Evolutionary conservation across 2,113 vertebrate genomes (phyloP).

Genomic region (Cygnus atratus): DNA sequence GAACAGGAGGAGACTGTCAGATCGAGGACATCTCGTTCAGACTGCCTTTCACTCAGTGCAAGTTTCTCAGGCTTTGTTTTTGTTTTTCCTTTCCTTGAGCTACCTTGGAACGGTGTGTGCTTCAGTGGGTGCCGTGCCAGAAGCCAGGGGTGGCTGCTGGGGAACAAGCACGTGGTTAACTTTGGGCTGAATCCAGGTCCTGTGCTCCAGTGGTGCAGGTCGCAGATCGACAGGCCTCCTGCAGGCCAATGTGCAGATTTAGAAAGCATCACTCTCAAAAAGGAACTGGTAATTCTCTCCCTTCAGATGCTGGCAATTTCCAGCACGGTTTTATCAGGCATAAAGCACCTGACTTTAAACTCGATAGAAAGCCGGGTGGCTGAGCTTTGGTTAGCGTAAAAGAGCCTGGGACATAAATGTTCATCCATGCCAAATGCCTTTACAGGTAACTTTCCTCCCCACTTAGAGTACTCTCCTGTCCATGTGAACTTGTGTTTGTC

Average conservation of each 20-base stretch:
- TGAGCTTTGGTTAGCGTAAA: background rate
- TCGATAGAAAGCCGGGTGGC: background rate
- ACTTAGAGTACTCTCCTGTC: background rate
- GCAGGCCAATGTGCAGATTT: background rate
- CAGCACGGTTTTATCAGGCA: background rate
- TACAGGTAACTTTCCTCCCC: conserved; percentile 1
- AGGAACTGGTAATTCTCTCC: background rate
- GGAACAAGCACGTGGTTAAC: background rate
- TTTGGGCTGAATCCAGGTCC: background rate
- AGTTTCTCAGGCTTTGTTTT: background rate
- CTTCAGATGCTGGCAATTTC: background rate
- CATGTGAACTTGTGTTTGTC: background rate
- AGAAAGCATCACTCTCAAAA: background rate
- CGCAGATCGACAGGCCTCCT: rapidly evolving
- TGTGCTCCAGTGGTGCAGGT: background rate
- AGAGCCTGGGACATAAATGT: background rate
- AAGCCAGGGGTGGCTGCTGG: background rate
- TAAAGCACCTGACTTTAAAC: background rate
- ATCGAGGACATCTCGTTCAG: background rate
- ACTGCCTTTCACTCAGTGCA: background rate
- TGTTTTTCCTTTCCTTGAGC: background rate
- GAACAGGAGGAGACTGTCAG: background rate
- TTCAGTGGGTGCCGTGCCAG: background rate
- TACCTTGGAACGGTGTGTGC: rapidly evolving
- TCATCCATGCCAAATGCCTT: background rate